phyloP scores from a whole-genome alignment of 2,888 invertebrate genomes.

The Melinopterus prodromus region DNA sequence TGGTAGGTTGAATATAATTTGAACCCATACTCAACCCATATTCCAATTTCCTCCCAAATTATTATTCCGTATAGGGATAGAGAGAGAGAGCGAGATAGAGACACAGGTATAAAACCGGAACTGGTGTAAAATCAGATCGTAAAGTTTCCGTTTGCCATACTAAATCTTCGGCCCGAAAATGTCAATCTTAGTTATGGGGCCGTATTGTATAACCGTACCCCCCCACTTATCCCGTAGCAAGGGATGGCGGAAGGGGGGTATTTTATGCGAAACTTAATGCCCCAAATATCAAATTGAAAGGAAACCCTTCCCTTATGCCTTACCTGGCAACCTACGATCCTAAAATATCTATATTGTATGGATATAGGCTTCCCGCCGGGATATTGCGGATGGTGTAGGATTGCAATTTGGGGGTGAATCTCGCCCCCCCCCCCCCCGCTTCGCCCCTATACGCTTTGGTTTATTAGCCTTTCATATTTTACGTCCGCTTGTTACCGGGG shows the following conservation, averaged over 20 bases:
- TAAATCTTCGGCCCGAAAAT: neutral
- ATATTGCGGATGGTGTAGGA: neutral
- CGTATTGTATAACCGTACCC: neutral
- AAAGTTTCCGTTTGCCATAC: neutral
- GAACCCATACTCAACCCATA: too few relatives aligned
- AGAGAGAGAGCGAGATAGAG: neutral
- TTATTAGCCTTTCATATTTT: neutral
- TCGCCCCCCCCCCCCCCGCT: neutral
- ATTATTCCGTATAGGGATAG: too few relatives aligned
- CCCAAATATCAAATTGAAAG: constrained; percentile 4
- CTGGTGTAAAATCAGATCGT: neutral
- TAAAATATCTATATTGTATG: neutral
- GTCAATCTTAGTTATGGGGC: neutral
- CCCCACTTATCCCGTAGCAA: neutral
- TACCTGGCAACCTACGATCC: neutral
- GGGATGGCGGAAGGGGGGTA: neutral
- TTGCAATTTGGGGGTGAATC: neutral
- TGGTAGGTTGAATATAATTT: too few relatives aligned
- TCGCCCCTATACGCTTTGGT: neutral
- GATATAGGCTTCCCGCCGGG: neutral
- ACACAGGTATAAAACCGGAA: neutral
- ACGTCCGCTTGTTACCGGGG: neutral
- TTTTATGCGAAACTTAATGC: constrained; percentile 4
- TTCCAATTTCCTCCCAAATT: too few relatives aligned
- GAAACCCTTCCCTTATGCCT: neutral